Base-by-base conservation (phyloP, 1,140 invertebrate species). In the Portunus trituberculatus region DNA sequence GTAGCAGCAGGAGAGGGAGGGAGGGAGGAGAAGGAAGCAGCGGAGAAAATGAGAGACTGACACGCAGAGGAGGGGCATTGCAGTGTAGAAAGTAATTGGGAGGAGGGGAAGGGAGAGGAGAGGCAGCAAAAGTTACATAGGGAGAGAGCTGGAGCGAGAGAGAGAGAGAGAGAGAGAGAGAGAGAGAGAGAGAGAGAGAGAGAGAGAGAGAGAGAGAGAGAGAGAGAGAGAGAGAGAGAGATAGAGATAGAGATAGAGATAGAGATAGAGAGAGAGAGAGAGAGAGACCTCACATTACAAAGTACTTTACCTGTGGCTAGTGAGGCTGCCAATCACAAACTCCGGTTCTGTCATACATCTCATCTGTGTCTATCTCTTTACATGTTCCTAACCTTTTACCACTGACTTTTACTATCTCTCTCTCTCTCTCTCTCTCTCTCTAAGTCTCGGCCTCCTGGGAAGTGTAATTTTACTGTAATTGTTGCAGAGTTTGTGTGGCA, bases 111-210 rank as follows among this genome's bases (percentile, higher is more conserved):
- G 67, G 39, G 82, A 45, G 82, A 28, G 39, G 31, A 59, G 59
- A 92, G 91, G 67, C 48, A 32, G 31, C 29, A 52, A 92, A 12
- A 91, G 90, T 29, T 45, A 91, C 6, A 82, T 48, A 52, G 67
- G 16, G 29, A 59, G 46, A 82, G 29, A 25, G 82, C 29, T n/a
- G 39, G 91, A 76, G 25, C 25, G 14, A 39, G 31, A n/a, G 52
- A 92, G 59, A n/a, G 59, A 84, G 32, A 52, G 67, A 91, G 32
- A 46, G 92, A 82, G 52, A 67, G 90, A 91, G 7, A 91, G 90
- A 91, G 90, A 91, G 84, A 86, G 84, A 86, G 84, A 86, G 84
- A 86, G 84, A 86, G 84, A 86, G 84, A 86, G 84, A 86, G 84
- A 86, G 84, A 86, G 84, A 86, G 84, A 86, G 84, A 86, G 84